Base-by-base conservation (phyloP, 1,140 invertebrate genomes). In the Drosophila bocqueti region DNA sequence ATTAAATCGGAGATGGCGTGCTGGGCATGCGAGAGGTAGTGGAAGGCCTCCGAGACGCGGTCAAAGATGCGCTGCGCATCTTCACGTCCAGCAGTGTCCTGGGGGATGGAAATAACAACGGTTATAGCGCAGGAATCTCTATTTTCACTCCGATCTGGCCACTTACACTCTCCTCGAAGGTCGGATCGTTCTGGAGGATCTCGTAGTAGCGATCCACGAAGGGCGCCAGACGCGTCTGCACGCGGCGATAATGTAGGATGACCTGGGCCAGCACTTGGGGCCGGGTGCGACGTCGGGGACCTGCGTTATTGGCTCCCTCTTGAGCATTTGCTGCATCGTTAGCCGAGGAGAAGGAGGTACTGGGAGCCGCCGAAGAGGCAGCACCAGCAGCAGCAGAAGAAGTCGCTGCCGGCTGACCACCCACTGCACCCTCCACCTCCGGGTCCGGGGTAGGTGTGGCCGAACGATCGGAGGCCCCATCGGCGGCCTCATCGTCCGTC, bases 1-100 rank as follows among this genome's bases (percentile, higher is more conserved):
- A 96, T 96, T 36, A 98, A 94, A 84, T 99, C 98, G 89, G 97
- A 98, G 11, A 98, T 93, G 5, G 96, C 95, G 92, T 99, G 98
- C 92, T 97, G 96, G 26, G 96, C 96, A 91, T 99, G 98, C 8
- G 97, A 95, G 60, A 98, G 93, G 61, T 95, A 96, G 91, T 99
- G 98, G 71, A 98, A 94, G 26, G 96, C 94, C 92, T 97, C 96
- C 0, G 96, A 96, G 2, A 97, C 96, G 16, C 95, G 93, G 81
- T 96, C 96, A 43, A 96, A 95, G 26, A 96, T 92, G 5, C 94
- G 93, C 84, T 97, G 96, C 7, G 94, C 94, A 66, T 94, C 92
- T 59, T 94, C 93, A 0, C 93, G 92, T 3, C 91, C 91, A n/a
- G 91, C 77, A 46, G 93, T 93, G 58, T 93, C 91, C 94, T 95